Conservation (phyloP, 2,888 invertebrate genomes). For the Orthosia gothica region DNA sequence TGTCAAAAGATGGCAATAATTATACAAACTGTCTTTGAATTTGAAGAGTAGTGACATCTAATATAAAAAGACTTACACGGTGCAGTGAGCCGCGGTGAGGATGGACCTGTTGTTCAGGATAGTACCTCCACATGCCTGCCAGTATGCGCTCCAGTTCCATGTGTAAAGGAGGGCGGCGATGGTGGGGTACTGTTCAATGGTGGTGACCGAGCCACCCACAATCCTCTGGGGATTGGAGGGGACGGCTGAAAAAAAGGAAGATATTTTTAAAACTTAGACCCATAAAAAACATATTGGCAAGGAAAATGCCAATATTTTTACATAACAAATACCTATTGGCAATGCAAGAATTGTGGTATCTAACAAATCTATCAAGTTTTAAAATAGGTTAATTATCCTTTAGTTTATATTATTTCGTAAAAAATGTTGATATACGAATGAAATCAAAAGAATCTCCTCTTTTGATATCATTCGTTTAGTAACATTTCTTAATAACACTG, state of each 20-base stretch:
- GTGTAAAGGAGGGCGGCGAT: slow-evolving; percentile 63
- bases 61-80: slow-evolving; percentile 22
- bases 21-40: no score
- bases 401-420: no score
- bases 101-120: slow-evolving; percentile 68
- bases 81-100: slow-evolving; percentile 68
- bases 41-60: no score
- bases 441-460: no score
- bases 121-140: slow-evolving; percentile 68
- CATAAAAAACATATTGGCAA: background rate
- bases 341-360: no score
- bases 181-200: slow-evolving; percentile 63
- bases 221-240: slow-evolving; percentile 66
- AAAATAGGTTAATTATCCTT: no score
- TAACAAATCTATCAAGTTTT: no score
- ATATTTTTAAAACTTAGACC: background rate
- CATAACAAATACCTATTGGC: no score
- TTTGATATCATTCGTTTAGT: no score
- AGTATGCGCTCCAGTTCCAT: slow-evolving; percentile 28
- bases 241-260: slow-evolving; percentile 46
- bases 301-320: no score
- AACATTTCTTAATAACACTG: no score
- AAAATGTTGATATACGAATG: no score
- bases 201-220: slow-evolving; percentile 71
- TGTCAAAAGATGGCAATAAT: slow-evolving; percentile 32